These are phyloP conservation scores for Empis stercorea DNA, from an alignment of 2,888 invertebrate species.

Conservation along the genomic window DNA sequence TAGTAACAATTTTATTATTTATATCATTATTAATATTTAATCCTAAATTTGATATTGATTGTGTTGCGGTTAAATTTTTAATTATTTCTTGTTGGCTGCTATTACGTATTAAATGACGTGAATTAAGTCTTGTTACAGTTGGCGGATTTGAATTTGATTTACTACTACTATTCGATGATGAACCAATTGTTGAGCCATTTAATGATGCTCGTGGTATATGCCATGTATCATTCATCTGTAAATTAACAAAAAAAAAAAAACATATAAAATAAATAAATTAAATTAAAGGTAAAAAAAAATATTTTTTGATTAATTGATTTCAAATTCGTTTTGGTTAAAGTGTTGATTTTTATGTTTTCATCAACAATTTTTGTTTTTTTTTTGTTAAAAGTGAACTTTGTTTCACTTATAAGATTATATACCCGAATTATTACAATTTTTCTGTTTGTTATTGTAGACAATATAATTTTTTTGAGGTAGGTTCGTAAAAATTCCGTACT, in stretches of 20 bases:
- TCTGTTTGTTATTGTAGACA: too few relatives aligned
- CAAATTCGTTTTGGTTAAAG: too few relatives aligned
- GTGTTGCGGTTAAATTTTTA: background rate
- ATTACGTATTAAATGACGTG: conserved; percentile 5
- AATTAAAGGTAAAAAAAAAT: too few relatives aligned
- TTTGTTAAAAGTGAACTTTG: too few relatives aligned
- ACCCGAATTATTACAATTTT: background rate
- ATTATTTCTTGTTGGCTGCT: background rate
- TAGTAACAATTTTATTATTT: background rate
- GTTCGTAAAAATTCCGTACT: too few relatives aligned
- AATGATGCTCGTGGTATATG: conserved; percentile 76
- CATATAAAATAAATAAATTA: conserved; percentile 6
- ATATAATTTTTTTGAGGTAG: too few relatives aligned
- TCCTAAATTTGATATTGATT: background rate
- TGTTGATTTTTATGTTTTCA: too few relatives aligned
- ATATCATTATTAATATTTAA: background rate
- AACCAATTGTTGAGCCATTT: conserved; percentile 30
- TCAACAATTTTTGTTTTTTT: background rate
- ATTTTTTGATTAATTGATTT: too few relatives aligned
- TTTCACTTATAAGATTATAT: too few relatives aligned
- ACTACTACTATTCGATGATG: conserved; percentile 25
- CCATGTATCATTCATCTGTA: conserved; percentile 45
- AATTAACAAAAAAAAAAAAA: conserved; percentile 2
- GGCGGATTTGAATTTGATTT: conserved; percentile 28
- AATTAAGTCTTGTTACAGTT: conserved; percentile 11